These are phyloP conservation scores for Camelus dromedarius DNA, from an alignment of 2,113 vertebrate genomes.

Conservation along the genomic window DNA sequence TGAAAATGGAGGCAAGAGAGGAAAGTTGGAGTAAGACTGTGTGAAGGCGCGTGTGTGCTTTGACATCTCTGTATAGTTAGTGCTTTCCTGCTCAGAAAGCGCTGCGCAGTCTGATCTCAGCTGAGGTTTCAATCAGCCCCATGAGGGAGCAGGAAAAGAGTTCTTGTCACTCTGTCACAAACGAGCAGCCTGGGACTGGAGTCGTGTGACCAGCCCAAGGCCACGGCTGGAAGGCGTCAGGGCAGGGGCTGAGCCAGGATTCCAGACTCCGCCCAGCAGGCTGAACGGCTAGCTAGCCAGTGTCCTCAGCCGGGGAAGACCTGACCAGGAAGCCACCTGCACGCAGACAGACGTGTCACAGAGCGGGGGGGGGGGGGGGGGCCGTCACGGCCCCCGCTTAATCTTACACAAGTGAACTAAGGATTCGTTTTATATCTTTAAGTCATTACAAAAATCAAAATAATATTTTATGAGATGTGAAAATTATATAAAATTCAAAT, in stretches of 20 bases:
- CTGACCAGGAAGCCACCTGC: neutral
- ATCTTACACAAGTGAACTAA: neutral
- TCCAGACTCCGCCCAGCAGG: neutral
- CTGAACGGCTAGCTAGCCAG: neutral
- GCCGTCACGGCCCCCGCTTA: neutral
- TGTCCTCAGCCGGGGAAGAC: neutral
- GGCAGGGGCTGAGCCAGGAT: neutral
- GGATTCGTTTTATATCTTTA: neutral
- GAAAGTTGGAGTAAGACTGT: neutral
- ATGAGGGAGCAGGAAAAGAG: neutral
- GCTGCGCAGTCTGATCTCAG: neutral
- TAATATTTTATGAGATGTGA: slow-evolving; percentile 28
- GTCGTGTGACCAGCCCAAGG: slow-evolving; percentile 25
- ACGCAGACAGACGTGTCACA: no score
- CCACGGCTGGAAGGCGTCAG: slow-evolving; percentile 71
- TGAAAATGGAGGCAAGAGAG: neutral
- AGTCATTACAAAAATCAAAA: neutral
- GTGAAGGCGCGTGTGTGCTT: neutral
- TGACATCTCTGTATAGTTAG: neutral
- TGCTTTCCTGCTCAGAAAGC: neutral
- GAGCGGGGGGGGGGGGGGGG: no score
- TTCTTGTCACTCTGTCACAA: slow-evolving; percentile 41
- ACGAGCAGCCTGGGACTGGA: neutral
- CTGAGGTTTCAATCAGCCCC: neutral
- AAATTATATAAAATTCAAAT: slow-evolving; percentile 4